phyloP scores from a whole-genome alignment of 2,888 invertebrate genomes.

The Thelaira solivaga region DNA sequence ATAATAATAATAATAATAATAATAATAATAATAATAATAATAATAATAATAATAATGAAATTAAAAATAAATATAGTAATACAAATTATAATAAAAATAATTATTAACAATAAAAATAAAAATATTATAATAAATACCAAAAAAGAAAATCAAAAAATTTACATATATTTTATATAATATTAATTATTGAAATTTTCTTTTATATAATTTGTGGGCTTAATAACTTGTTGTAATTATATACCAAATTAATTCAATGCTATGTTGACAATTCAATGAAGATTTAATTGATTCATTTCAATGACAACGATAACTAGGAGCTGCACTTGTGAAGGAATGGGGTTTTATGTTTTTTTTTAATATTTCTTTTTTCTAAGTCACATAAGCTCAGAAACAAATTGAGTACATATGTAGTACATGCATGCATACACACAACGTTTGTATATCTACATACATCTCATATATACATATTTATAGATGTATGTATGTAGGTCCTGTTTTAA shows the following conservation, averaged over 20 bases:
- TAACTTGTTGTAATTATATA: conserved; percentile 11
- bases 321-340: conserved; percentile 56
- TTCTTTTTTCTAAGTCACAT: no score
- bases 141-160: conserved; percentile 19
- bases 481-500: no score
- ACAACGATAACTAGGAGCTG: conserved; percentile 62
- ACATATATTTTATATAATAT: conserved; percentile 12
- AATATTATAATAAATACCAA: not conserved
- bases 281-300: conserved; percentile 44
- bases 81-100: conserved; percentile 20
- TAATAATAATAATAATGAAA: not conserved
- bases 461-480: not conserved
- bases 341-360: conserved; percentile 3
- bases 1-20: not conserved
- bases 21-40: not conserved
- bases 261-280: conserved; percentile 47
- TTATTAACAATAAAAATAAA: not conserved
- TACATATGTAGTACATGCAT: no score
- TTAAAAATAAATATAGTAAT: not conserved
- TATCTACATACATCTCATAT: not conserved
- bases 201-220: conserved; percentile 21
- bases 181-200: conserved; percentile 1
- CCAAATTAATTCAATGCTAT: conserved; percentile 50
- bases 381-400: no score
- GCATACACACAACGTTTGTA: not conserved